A percentile compares a stretch with the other conserved stretches of the same genome.
These are phyloP conservation scores for Sebastes minor DNA, from an alignment of 2,797 vertebrate species.

Conservation along the genomic window DNA sequence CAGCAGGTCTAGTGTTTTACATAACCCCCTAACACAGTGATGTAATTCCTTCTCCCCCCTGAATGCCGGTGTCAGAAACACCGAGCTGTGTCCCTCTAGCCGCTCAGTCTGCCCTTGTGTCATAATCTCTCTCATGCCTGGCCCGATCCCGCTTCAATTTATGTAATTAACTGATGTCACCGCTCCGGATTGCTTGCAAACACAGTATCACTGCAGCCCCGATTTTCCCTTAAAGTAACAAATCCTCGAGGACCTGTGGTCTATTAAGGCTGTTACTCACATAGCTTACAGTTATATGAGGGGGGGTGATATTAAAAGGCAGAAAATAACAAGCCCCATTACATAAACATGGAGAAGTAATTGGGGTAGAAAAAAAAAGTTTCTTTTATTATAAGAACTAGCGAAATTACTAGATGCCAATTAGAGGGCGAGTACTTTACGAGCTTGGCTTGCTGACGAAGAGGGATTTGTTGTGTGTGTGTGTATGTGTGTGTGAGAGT, in stretches of 20 bases:
- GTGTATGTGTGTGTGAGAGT: conserved; percentile 28
- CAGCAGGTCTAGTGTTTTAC: conserved; percentile 54
- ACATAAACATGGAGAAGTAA: conserved; percentile 67
- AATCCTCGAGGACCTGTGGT: conserved; percentile 48
- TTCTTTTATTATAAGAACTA: conserved; percentile 59
- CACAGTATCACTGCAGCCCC: conserved; percentile 28
- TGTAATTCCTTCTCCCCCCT: conserved; percentile 46
- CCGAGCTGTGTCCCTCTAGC: conserved; percentile 37
- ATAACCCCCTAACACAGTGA: conserved; percentile 55
- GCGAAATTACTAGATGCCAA: conserved; percentile 66
- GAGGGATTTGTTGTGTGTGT: conserved; percentile 38
- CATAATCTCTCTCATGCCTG: conserved; percentile 61
- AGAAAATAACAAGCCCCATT: conserved; percentile 70
- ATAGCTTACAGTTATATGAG: conserved; percentile 53
- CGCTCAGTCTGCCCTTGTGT: conserved; percentile 55
- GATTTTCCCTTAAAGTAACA: conserved; percentile 54
- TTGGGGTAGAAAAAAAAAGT: conserved; percentile 52
- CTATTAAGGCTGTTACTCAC: conserved; percentile 63
- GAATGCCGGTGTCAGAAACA: conserved; percentile 59
- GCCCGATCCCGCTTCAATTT: conserved; percentile 58
- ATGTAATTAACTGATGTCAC: conserved; percentile 75
- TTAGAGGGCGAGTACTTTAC: conserved; percentile 68
- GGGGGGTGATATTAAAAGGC: conserved; percentile 52
- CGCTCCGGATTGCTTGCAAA: conserved; percentile 51
- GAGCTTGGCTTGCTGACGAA: conserved; percentile 53